Evolutionary conservation across 2,888 invertebrate genomes (phyloP), one percentile per base, ranked within the genome.

Genomic region (Cheilosia scutellata): DNA sequence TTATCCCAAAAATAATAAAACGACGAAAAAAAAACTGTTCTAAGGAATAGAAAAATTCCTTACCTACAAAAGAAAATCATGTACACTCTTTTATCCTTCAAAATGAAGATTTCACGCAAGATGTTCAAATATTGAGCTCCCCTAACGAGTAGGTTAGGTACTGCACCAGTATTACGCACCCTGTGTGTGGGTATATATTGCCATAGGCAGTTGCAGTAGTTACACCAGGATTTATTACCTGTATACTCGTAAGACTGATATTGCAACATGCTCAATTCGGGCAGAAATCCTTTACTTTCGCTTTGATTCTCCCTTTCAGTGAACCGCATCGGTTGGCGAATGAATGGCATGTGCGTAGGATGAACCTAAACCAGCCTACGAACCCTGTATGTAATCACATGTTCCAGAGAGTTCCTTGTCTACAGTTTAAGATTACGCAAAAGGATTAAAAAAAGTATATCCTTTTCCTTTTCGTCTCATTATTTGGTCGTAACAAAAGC

Each of bases 281-380:
- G 70, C 55, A 65, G 65, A 71, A 84, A 84, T 86, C 86, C 72
- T 86, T 86, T 86, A 82, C 86, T 86, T 86, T 86, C 86, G 82
- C 77, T 80, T 58, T 66, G 57, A 68, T 62, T 82, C 82, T 68
- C 31, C 82, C 62, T 71, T 77, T 68, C 71, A 62, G 3, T 63
- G 57, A 60, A 33, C 20, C 27, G 44, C 70, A 51, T 53, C 55
- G 47, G 16, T 20, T n/a, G 62, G 20, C 20, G 20, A 20, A 20
- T 20, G 20, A 20, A 20, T 20, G 20, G 31, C 66, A 55, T 78
- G 44, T 78, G 62, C 62, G 63, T 63, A 74, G 79, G 74, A 68
- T 68, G 78, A 33, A 16, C 68, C 68, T 11, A 16, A 72, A 57
- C 33, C 74, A 44, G 62, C 77, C 77, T 83, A 66, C 83, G 13